Base-by-base conservation (phyloP, 2,113 vertebrate genomes). In the Seriola rivoliana region DNA sequence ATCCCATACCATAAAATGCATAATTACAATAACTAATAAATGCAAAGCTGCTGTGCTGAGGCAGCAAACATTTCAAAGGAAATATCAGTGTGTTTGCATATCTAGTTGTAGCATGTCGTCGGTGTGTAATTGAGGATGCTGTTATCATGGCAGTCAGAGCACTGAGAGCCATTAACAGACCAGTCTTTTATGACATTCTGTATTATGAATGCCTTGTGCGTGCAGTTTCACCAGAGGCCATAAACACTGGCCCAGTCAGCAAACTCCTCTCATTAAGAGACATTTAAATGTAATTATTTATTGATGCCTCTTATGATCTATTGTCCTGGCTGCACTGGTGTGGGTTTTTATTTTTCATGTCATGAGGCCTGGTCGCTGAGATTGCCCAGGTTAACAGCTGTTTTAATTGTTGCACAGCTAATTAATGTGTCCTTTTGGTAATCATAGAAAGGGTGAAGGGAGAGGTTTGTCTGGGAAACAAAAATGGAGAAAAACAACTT, bases 261-360 rank as follows among this genome's bases (percentile, higher is more conserved):
- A 96, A 92, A 94, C 94, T 95, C 92, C 75, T 85, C 89, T 95
- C 93, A 93, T 95, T 95, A 94, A 95, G 93, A 93, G 86, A 88
- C 89, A 90, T 96, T 96, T 96, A 95, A 93, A 88, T 94, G 87
- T 93, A 94, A 94, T 96, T 96, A 96, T 95, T 96, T 96, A 95
- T 96, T 95, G 93, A 96, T 95, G 94, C 84, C 72, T 89, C 92
- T 85, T 88, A 89, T 93, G 95, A 95, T 95, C 95, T 93, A 91
- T 92, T 95, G 82, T 92, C 93, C 89, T 13, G 68, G 87, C 80
- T 90, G 76, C 85, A 65, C 81, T 63, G 52, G 23, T 88, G 81
- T 85, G 83, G 76, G 75, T 85, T 92, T 90, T 93, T 92, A 89
- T 86, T 84, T 88, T 90, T 88, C 81, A 67, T 81, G 62, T 80